Conservation (phyloP, 2,888 invertebrate genomes). For the Nudaria mundana region DNA sequence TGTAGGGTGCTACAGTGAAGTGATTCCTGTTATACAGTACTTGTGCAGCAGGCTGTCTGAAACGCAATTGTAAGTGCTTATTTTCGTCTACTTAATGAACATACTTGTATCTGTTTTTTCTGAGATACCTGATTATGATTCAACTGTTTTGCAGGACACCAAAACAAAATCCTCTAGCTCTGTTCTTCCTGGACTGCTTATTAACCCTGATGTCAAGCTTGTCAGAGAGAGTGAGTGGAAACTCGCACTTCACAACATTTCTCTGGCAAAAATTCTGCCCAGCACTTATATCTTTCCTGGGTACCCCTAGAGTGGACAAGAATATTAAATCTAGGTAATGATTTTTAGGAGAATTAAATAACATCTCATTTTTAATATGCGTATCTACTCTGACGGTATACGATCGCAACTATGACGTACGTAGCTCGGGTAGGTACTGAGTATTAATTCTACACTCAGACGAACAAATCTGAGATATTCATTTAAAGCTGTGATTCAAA, state of each 20-base stretch:
- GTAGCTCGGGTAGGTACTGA: too few species aligned
- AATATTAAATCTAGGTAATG: conserved; percentile 86
- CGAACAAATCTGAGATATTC: too few species aligned
- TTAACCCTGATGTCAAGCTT: conserved; percentile 91
- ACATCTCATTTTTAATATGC: too few species aligned
- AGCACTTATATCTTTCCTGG: conserved; percentile 91
- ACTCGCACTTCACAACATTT: conserved; percentile 92
- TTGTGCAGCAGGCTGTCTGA: conserved; percentile 92
- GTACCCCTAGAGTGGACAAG: conserved; percentile 92
- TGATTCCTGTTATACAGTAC: conserved; percentile 94
- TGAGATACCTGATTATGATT: not conserved
- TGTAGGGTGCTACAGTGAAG: conserved; percentile 93
- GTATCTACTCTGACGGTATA: too few species aligned
- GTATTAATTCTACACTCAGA: too few species aligned
- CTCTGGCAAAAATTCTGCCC: conserved; percentile 97
- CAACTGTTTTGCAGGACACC: conserved; percentile 67
- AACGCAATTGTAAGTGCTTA: conserved; percentile 86
- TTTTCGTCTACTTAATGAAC: too few species aligned
- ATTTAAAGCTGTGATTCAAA: too few species aligned
- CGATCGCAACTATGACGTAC: too few species aligned
- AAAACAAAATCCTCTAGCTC: conserved; percentile 83
- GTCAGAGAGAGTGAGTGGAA: conserved; percentile 90
- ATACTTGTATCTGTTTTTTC: too few species aligned
- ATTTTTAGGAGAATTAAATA: not conserved
- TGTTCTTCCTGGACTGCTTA: conserved; percentile 93